A percentile compares a stretch with the other conserved stretches of the same genome.
These are phyloP conservation scores for Crenichthys baileyi DNA, from an alignment of 2,797 vertebrate genomes.

Conservation along the genomic window DNA sequence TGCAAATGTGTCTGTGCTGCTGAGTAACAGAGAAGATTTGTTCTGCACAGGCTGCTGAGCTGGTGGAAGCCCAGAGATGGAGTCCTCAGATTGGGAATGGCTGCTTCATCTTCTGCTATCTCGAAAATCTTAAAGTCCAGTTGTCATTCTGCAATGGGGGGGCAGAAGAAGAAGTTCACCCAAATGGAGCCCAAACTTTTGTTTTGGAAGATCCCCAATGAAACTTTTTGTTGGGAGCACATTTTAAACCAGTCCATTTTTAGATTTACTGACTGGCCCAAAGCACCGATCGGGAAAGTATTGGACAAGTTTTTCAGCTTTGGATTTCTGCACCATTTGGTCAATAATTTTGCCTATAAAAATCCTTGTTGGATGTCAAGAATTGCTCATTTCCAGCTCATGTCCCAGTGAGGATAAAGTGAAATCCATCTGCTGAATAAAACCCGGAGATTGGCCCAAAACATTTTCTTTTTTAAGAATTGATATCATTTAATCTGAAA, in stretches of 20 bases:
- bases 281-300: not conserved
- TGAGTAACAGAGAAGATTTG: slow-evolving; percentile 58
- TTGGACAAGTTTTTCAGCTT: not conserved
- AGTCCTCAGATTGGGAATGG: not conserved
- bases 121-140: not conserved
- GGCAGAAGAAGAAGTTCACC: not conserved
- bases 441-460: not conserved
- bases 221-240: slow-evolving; percentile 6
- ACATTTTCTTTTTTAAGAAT: not conserved
- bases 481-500: not conserved
- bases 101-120: not conserved
- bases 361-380: slow-evolving; percentile 2
- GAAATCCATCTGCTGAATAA: slow-evolving; percentile 12
- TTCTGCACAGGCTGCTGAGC: slow-evolving; percentile 37
- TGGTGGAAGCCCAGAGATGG: slow-evolving; percentile 12
- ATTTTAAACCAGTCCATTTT: slow-evolving; percentile 2
- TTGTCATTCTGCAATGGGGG: not conserved
- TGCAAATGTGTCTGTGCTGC: slow-evolving; percentile 27
- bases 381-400: slow-evolving; percentile 1
- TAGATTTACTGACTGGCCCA: slow-evolving; percentile 6
- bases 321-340: slow-evolving; percentile 2
- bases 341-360: not conserved
- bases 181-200: slow-evolving; percentile 3
- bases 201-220: slow-evolving; percentile 3
- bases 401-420: not conserved